Base-by-base conservation (phyloP, 2,113 vertebrate genomes). In the Ictidomys tridecemlineatus region DNA sequence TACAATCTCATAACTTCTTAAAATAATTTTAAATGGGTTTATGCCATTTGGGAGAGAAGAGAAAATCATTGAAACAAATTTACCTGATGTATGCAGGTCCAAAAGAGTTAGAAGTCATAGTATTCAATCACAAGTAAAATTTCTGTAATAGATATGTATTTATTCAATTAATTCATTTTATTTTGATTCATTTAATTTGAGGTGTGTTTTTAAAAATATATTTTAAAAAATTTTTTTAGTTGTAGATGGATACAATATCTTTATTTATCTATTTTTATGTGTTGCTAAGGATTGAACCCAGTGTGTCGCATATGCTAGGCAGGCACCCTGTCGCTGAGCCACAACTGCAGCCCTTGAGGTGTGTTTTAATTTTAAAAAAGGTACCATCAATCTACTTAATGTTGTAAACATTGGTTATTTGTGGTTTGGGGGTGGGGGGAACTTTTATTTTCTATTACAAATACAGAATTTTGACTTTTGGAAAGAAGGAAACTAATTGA, bases 21-120 rank as follows among this genome's bases (percentile, higher is more conserved):
- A 56, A 89, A 93, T 91, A 95, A 79, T 94, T 94, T 83, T 85
- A 91, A 95, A 72, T 94, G 70, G 42, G 3, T 79, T 92, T 92
- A 26, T 94, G 65, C 32, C 51, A 87, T 73, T 88, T 93, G 8
- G 6, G 58, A 6, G 53, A 86, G 79, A 85, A 85, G 67, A 91
- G 84, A 53, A 95, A 67, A 65, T 93, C 22, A 42, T 39, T 85
- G 53, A 95, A 96, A 78, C 63, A 91, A 80, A 85, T 11, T 83
- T 89, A 95, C 39, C 61, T 93, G 61, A 34, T 85, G 3, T 10
- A 58, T 80, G 11, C 28, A 94, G 58, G 7, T 84, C 12, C 37
- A 72, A 17, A 91, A 93, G 56, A 48, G 24, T 53, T 95, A 13
- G 4, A 93, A 92, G 32, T 42, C 82, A 8, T 45, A 45, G 37